Base-by-base conservation (phyloP, 1,140 invertebrate species). In the Armadillidium nasatum region DNA sequence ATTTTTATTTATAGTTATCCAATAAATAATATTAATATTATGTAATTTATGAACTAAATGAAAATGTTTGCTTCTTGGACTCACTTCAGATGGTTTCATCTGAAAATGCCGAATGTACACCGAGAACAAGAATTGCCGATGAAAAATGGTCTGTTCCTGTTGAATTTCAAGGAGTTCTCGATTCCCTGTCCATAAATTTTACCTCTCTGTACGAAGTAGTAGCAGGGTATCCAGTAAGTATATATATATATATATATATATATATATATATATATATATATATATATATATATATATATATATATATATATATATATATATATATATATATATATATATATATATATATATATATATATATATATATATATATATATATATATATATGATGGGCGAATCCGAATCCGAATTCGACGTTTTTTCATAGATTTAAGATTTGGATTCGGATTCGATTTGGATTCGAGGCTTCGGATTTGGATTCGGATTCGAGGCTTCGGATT, bases 271-370 rank as follows among this genome's bases (percentile, higher is more conserved):
- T 46, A 73, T n/a, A 54, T 60, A 23, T 73, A 73, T 73, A 73
- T 73, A 23, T 73, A 73, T 46, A 0, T 15, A 73, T 60, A 50
- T n/a, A 21, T 46, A 54, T 46, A 73, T 46, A 54, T 21, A 54
- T 46, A 73, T 46, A 50, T 50, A 46, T 46, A 73, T 21, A 73
- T 46, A 73, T 46, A 54, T 60, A 23, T 73, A 73, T 73, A 73
- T 73, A 23, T 73, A 73, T 46, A 10, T 46, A 73, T 60, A 33
- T 46, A 54, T 46, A 73, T 21, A 33, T 19, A 73, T 46, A 54
- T 46, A 73, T 46, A 54, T 60, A 73, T 60, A 60, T 60, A 54
- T 22, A 22, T 22, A 73, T 13, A 60, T 54, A 73, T 50, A 73
- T 50, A 54, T 50, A 73, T 33, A 54, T 54, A 73, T 54, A 54